Percentiles rank a stretch among this genome's conserved stretches.
Evolutionary conservation across 1,140 invertebrate species (phyloP).

Genomic region (Nasonia longicornis): DNA sequence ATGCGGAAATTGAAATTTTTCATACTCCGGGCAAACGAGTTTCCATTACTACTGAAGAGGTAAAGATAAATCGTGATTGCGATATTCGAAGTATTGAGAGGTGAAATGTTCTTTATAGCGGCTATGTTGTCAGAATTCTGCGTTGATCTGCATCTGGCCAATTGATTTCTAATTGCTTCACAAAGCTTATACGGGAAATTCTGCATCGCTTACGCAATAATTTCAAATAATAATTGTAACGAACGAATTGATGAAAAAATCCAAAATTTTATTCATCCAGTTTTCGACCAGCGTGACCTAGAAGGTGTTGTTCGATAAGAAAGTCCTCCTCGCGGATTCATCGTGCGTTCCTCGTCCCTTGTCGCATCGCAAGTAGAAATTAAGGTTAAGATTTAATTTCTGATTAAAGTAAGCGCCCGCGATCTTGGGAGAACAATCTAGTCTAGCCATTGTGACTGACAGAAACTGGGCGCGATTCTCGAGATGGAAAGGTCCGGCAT

Average conservation of each 20-base stretch:
- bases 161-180: background rate
- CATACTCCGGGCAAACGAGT: background rate
- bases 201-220: no score
- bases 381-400: slow-evolving; percentile 69
- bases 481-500: slow-evolving; percentile 67
- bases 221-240: no score
- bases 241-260: no score
- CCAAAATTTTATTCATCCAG: no score
- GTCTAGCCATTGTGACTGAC: slow-evolving; percentile 67
- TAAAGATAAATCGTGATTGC: background rate
- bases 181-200: no score
- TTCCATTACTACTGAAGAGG: background rate
- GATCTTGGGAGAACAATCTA: slow-evolving; percentile 60
- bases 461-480: slow-evolving; percentile 63
- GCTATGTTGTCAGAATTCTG: background rate
- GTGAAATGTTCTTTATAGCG: background rate
- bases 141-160: background rate
- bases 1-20: background rate
- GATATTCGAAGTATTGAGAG: background rate
- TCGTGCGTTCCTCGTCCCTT: slow-evolving; percentile 45
- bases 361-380: slow-evolving; percentile 56
- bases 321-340: slow-evolving; percentile 45
- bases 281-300: background rate
- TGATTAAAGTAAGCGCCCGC: slow-evolving; percentile 61
- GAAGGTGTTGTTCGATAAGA: background rate